Evolutionary conservation across 1,140 invertebrate species (phyloP).

Genomic region (Drosophila pseudoananassae): DNA sequence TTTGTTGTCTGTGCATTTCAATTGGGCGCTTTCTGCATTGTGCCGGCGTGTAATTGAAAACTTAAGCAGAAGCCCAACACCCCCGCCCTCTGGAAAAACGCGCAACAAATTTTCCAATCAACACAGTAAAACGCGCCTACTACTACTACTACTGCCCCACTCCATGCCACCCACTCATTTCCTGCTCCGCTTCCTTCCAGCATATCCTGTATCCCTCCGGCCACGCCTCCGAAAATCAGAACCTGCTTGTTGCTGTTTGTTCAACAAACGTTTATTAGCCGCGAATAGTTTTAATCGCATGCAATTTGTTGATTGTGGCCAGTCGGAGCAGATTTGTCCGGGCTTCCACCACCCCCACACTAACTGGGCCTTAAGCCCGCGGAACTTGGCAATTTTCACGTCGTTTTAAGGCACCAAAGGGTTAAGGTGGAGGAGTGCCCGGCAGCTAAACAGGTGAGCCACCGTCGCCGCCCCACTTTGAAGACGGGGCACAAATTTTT

Average conservation of each 20-base stretch:
- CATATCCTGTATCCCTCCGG: conserved; percentile 52
- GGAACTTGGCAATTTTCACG: conserved; percentile 78
- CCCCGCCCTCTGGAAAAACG: conserved; percentile 14
- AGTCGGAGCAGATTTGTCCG: conserved; percentile 28
- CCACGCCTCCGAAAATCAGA: conserved; percentile 38
- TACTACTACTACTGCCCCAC: neutral
- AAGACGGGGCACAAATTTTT: conserved; percentile 40
- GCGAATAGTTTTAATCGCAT: conserved; percentile 77
- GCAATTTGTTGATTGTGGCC: conserved; percentile 68
- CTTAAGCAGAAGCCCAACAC: conserved; percentile 55
- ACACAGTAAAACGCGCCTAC: conserved; percentile 38
- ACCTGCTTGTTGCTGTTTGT: conserved; percentile 61
- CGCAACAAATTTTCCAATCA: conserved; percentile 70
- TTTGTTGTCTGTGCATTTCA: conserved; percentile 72
- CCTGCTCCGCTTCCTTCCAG: conserved; percentile 47
- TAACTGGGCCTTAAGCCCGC: conserved; percentile 42
- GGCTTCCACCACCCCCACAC: conserved; percentile 6
- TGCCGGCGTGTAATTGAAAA: conserved; percentile 72
- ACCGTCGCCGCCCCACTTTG: conserved; percentile 27
- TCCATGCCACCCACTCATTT: conserved; percentile 23
- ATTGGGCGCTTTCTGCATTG: conserved; percentile 64
- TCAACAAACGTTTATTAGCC: conserved; percentile 76
- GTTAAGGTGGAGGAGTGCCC: neutral
- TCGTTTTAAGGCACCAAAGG: conserved; percentile 39
- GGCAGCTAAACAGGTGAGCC: conserved; percentile 21